A percentile compares a stretch with the other conserved stretches of the same genome.
phyloP scores from a whole-genome alignment of 2,888 invertebrate species.

The Scaptomyza caliginosa region DNA sequence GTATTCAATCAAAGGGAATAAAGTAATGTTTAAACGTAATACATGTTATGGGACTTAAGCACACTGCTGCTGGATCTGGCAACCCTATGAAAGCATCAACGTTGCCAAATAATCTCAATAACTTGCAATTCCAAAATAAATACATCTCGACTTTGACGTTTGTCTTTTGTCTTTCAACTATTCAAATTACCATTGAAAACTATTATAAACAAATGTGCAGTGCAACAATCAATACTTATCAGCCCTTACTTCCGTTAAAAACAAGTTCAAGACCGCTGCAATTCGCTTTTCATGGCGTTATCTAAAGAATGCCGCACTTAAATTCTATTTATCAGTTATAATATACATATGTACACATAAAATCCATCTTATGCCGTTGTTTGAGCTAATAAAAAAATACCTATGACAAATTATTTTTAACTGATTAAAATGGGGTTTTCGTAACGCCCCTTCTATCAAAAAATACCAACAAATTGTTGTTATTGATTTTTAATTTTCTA shows the following conservation, averaged over 20 bases:
- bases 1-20: too few relatives aligned
- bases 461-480: too few relatives aligned
- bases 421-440: too few relatives aligned
- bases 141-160: neutral
- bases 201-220: neutral
- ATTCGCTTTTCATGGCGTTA: conserved; percentile 7
- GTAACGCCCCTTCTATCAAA: neutral
- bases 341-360: neutral
- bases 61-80: too few relatives aligned
- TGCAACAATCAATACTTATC: conserved; percentile 9
- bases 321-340: too few relatives aligned
- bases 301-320: conserved; percentile 7
- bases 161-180: neutral
- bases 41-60: too few relatives aligned
- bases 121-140: too few relatives aligned
- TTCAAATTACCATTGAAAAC: too few relatives aligned
- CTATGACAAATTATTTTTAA: too few relatives aligned
- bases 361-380: neutral
- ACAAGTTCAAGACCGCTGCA: conserved; percentile 53
- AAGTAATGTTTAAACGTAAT: too few relatives aligned
- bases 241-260: neutral
- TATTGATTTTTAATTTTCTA: conserved; percentile 20
- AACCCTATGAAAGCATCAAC: too few relatives aligned
- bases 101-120: too few relatives aligned
- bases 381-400: neutral